Evolutionary conservation across 2,113 vertebrate genomes (phyloP).

Genomic region (Engystomops pustulosus): DNA sequence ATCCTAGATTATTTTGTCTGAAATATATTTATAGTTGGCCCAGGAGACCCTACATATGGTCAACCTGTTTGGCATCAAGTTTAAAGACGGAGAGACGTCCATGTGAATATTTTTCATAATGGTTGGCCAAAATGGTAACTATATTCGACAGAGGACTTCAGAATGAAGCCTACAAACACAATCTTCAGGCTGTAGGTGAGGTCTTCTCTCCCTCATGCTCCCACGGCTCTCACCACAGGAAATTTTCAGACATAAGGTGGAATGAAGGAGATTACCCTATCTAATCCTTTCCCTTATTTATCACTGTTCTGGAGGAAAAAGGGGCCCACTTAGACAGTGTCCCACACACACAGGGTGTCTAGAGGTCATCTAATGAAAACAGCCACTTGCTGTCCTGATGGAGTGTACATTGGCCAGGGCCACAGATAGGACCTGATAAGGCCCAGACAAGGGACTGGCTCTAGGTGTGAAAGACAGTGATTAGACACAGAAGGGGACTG

Average conservation of each 20-base stretch:
- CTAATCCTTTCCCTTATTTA: slow-evolving; percentile 12
- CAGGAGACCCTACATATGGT: neutral
- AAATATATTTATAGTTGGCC: no score
- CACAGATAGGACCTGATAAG: slow-evolving; percentile 31
- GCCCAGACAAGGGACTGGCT: neutral
- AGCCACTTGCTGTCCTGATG: slow-evolving; percentile 35
- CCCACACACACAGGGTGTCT: slow-evolving; percentile 4
- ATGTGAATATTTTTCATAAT: neutral
- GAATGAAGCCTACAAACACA: neutral
- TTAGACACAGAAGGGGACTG: neutral
- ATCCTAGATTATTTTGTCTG: no score
- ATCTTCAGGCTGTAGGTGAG: neutral
- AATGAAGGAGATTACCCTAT: neutral
- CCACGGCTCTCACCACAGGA: neutral
- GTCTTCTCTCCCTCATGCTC: neutral
- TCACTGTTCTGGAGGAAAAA: neutral
- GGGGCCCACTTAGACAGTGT: neutral
- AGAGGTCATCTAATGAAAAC: slow-evolving; percentile 34
- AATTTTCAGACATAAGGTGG: neutral
- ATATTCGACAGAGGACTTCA: neutral
- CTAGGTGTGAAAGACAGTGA: slow-evolving; percentile 32
- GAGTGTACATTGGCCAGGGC: slow-evolving; percentile 3
- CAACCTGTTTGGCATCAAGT: neutral
- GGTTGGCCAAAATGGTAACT: neutral
- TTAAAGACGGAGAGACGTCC: neutral